A percentile compares a stretch with the other conserved stretches of the same genome.
Conservation (phyloP, 2,113 vertebrate species). For the Engystomops pustulosus region DNA sequence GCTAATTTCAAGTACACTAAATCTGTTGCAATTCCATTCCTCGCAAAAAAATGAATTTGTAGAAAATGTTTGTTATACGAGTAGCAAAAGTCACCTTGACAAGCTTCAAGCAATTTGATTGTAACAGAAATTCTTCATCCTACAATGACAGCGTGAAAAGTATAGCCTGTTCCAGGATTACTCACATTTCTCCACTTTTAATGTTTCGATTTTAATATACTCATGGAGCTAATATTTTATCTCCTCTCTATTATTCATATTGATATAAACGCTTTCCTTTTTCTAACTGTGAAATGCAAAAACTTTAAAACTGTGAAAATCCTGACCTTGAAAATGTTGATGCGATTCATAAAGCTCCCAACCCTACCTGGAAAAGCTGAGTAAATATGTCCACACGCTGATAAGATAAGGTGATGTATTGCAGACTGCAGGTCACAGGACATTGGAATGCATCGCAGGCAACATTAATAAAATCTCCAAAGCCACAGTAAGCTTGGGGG, state of each 20-base stretch:
- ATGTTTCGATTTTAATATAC: not conserved
- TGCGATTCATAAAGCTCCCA: conserved; percentile 33
- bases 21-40: conserved; percentile 1
- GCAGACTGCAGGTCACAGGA: conserved; percentile 38
- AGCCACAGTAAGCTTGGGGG: not conserved
- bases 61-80: conserved; percentile 7
- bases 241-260: not conserved
- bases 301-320: conserved; percentile 27
- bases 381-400: conserved; percentile 39
- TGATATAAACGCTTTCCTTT: not conserved
- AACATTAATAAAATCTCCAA: conserved; percentile 17
- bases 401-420: conserved; percentile 52
- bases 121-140: conserved; percentile 14
- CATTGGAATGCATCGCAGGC: conserved; percentile 20
- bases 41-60: conserved; percentile 6
- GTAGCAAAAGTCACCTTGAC: conserved; percentile 16
- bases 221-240: not conserved
- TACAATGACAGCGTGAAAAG: conserved; percentile 1
- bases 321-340: conserved; percentile 40
- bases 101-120: conserved; percentile 7
- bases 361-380: conserved; percentile 42
- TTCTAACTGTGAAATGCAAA: conserved; percentile 2
- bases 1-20: not conserved
- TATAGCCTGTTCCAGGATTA: not conserved
- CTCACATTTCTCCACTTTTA: not conserved